These are phyloP conservation scores for Pediacus dermestoides DNA, from an alignment of 2,888 invertebrate species.

Conservation along the genomic window DNA sequence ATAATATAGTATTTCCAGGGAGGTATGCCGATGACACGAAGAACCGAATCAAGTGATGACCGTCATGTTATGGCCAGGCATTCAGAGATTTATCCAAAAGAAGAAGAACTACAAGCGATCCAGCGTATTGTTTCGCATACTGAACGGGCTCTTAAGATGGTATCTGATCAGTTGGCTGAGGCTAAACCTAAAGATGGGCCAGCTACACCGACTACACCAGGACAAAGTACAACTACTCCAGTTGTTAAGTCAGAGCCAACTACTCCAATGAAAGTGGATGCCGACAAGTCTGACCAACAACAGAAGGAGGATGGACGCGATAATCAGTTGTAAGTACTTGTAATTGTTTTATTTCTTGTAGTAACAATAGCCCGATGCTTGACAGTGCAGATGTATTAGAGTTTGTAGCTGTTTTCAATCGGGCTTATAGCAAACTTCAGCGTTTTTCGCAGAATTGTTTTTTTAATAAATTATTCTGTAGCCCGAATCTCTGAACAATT, in stretches of 20 bases:
- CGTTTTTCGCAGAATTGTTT: slow-evolving; percentile 22
- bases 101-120: slow-evolving; percentile 82
- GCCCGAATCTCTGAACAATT: slow-evolving; percentile 20
- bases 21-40: slow-evolving; percentile 60
- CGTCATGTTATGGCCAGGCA: slow-evolving; percentile 92
- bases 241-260: slow-evolving; percentile 13
- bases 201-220: not conserved
- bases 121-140: slow-evolving; percentile 91
- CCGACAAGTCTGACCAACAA: slow-evolving; percentile 52
- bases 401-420: not conserved
- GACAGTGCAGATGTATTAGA: not conserved
- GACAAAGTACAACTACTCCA: slow-evolving; percentile 7
- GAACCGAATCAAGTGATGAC: slow-evolving; percentile 93
- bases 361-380: not conserved
- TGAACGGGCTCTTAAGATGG: slow-evolving; percentile 90
- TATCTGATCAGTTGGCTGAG: slow-evolving; percentile 84
- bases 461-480: slow-evolving; percentile 17
- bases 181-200: slow-evolving; percentile 42
- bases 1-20: slow-evolving; percentile 45
- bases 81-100: slow-evolving; percentile 89
- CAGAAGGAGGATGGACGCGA: slow-evolving; percentile 72
- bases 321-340: slow-evolving; percentile 66
- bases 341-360: slow-evolving; percentile 6
- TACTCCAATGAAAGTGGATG: slow-evolving; percentile 47
- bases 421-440: slow-evolving; percentile 16